These are phyloP conservation scores for Cariama cristata DNA, from an alignment of 2,113 vertebrate genomes.

Conservation along the genomic window DNA sequence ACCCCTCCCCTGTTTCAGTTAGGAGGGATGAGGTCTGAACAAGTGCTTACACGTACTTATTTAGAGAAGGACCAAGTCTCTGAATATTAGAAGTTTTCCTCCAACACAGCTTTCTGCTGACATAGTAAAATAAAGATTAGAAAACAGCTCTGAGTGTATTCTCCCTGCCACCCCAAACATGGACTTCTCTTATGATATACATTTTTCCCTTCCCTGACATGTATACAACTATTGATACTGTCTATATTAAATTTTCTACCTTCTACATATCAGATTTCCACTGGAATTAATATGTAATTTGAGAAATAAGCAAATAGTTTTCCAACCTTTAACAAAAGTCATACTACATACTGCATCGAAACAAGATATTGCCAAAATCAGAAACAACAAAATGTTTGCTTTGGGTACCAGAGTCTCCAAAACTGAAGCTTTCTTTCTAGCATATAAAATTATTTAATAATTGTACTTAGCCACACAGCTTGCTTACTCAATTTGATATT, in stretches of 20 bases:
- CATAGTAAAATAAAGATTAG: neutral
- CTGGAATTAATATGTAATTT: neutral
- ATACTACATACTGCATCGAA: neutral
- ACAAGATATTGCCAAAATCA: neutral
- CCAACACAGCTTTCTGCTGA: neutral
- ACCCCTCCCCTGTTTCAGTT: neutral
- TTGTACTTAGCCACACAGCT: neutral
- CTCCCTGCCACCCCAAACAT: neutral
- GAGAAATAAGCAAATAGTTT: neutral
- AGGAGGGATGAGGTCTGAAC: neutral
- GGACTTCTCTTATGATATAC: neutral
- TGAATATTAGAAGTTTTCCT: neutral
- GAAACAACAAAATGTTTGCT: accelerated
- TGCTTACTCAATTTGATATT: neutral
- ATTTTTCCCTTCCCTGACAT: neutral
- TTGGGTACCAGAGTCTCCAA: neutral
- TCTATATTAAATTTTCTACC: neutral
- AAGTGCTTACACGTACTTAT: neutral
- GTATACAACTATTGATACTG: neutral
- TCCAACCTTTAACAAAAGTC: neutral
- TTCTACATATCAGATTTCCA: neutral
- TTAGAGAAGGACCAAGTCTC: neutral
- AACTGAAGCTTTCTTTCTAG: neutral
- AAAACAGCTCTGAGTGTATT: neutral
- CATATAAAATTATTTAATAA: neutral